Base-by-base conservation (phyloP, 2,797 vertebrate species). In the Thalassophryne amazonica region DNA sequence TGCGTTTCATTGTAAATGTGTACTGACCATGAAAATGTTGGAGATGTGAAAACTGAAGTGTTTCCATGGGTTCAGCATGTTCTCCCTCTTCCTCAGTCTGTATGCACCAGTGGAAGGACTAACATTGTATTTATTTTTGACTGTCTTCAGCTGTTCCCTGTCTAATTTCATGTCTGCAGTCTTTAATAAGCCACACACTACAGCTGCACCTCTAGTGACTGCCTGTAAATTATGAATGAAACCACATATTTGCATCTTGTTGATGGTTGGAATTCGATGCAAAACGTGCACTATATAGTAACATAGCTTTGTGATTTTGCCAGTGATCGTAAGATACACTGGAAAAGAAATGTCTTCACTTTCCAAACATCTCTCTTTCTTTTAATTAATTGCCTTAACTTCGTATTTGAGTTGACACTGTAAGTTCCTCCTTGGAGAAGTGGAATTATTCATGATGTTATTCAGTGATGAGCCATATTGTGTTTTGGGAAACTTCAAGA, bases 351-450 rank as follows among this genome's bases (percentile, higher is more conserved):
- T 47, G 28, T 54, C 14, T 18, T 50, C n/a, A 56, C 49, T 70
- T 61, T 45, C 28, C 36, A 14, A 46, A 58, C 16, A 60, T 18
- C 27, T 55, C 14, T 21, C 25, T 41, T 25, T 63, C 32, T 60
- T 65, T 63, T 46, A 68, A 76, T 78, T 81, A 78, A 76, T 78
- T 81, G 78, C 75, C 73, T 80, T 80, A 73, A 35, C 10, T 70
- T 61, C 80, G 69, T 2, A 57, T 62, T 75, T 79, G 39, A 41
- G 60, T 75, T 42, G 28, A 32, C 19, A 70, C 33, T 60, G 40
- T 74, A 52, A 28, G 58, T 42, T 71, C 76, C 61, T 69, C 51
- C 62, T 73, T 59, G 32, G 27, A 69, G 35, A 60, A 60, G 43
- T 67, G 19, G 24, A 53, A 67, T 67, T 55, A 55, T 69, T 70